These are phyloP conservation scores for Lithobates pipiens DNA, from an alignment of 2,797 vertebrate genomes.

Conservation along the genomic window DNA sequence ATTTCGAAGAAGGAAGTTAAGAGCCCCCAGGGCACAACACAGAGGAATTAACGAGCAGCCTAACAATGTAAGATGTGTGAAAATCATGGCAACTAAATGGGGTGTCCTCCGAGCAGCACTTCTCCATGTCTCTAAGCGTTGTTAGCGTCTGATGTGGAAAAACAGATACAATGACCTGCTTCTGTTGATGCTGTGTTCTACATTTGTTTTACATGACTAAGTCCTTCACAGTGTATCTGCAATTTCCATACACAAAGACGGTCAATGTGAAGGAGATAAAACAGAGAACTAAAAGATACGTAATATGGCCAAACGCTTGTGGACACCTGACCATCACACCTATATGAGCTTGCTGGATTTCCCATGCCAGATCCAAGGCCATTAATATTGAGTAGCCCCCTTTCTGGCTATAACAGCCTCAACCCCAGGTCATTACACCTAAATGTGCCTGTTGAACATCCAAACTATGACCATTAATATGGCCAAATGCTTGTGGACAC, in stretches of 20 bases:
- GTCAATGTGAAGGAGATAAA: no score
- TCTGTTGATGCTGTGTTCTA: constrained; percentile 21
- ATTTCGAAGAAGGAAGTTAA: constrained; percentile 63
- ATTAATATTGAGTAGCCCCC: no score
- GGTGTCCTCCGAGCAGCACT: constrained; percentile 25
- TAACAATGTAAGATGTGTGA: constrained; percentile 62
- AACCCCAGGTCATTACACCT: no score
- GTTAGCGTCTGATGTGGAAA: constrained; percentile 22
- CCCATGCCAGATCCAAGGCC: no score
- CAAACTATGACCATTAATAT: no score
- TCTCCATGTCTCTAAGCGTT: constrained; percentile 22
- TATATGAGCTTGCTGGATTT: no score
- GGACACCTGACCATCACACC: no score
- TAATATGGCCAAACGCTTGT: no score
- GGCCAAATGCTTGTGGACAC: no score
- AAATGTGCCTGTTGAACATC: no score
- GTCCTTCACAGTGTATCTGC: not conserved
- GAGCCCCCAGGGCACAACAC: constrained; percentile 55
- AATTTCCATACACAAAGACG: not conserved
- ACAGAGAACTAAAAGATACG: not conserved
- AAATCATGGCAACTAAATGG: constrained; percentile 56
- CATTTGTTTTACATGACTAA: constrained; percentile 26
- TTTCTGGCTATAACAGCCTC: no score
- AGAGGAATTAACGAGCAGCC: constrained; percentile 60
- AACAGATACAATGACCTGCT: constrained; percentile 47